These are phyloP conservation scores for Xanthorhoe spadicearia DNA, from an alignment of 2,888 invertebrate species.

Conservation along the genomic window DNA sequence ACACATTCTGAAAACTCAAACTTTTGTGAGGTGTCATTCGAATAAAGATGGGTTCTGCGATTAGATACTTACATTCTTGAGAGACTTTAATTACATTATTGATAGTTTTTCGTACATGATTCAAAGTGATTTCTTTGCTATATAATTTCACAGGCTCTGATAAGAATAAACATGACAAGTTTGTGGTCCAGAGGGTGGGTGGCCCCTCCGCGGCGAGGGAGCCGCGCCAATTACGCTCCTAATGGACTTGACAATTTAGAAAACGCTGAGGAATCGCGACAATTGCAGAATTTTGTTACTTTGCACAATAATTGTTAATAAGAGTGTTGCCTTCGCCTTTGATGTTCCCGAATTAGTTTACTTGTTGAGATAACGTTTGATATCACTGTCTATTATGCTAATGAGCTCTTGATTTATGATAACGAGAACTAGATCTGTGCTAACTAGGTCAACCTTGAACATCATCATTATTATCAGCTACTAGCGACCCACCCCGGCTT, in stretches of 20 bases:
- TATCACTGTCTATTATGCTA: neutral
- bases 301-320: constrained; percentile 9
- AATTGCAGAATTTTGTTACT: constrained; percentile 8
- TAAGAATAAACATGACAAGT: neutral
- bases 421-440: neutral
- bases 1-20: no score
- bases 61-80: no score
- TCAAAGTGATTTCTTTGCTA: no score
- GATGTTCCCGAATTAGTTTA: neutral
- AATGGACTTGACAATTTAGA: constrained; percentile 26
- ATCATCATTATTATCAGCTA: no score
- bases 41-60: no score
- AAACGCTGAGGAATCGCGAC: constrained; percentile 22
- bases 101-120: no score
- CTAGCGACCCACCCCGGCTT: no score
- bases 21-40: no score
- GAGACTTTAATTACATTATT: no score
- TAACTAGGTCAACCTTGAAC: neutral
- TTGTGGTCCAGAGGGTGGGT: neutral
- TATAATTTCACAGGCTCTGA: no score
- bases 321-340: neutral
- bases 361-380: neutral
- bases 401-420: no score
- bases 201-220: neutral
- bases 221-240: constrained; percentile 24